These are phyloP conservation scores for Squalus acanthias DNA, from an alignment of 2,797 vertebrate genomes.

Conservation along the genomic window DNA sequence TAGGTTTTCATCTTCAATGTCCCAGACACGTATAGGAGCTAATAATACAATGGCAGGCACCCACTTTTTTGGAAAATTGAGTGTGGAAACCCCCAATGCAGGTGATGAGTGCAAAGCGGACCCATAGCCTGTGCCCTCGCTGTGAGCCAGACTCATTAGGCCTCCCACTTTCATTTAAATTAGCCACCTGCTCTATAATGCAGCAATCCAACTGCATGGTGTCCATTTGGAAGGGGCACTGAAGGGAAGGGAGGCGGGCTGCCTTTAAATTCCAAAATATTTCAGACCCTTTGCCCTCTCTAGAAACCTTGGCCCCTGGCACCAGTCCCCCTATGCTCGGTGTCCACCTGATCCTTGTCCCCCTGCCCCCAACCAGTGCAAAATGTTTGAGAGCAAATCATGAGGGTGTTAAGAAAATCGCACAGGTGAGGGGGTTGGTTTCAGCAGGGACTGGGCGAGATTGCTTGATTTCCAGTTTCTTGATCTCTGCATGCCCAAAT, in stretches of 20 bases:
- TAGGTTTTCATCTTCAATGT: neutral
- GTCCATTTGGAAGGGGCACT: neutral
- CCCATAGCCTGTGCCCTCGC: neutral
- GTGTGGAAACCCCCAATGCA: neutral
- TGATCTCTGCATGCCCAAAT: neutral
- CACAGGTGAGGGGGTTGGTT: neutral
- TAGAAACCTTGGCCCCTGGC: neutral
- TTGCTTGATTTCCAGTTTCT: neutral
- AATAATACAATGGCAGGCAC: neutral
- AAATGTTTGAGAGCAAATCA: neutral
- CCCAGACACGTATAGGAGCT: neutral
- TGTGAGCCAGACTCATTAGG: neutral
- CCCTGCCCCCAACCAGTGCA: neutral
- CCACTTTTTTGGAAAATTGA: neutral
- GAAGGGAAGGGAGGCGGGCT: neutral
- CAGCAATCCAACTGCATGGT: neutral
- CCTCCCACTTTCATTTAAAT: neutral
- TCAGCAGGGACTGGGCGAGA: neutral
- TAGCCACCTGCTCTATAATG: neutral
- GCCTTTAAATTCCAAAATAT: neutral
- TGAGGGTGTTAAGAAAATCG: neutral
- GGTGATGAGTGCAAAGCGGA: neutral
- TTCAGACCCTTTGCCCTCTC: neutral
- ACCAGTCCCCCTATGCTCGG: neutral
- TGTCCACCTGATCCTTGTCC: neutral